Percentiles rank a stretch among this genome's conserved stretches.
Conservation (phyloP, 2,113 vertebrate genomes). For the Accipiter virgatus region DNA sequence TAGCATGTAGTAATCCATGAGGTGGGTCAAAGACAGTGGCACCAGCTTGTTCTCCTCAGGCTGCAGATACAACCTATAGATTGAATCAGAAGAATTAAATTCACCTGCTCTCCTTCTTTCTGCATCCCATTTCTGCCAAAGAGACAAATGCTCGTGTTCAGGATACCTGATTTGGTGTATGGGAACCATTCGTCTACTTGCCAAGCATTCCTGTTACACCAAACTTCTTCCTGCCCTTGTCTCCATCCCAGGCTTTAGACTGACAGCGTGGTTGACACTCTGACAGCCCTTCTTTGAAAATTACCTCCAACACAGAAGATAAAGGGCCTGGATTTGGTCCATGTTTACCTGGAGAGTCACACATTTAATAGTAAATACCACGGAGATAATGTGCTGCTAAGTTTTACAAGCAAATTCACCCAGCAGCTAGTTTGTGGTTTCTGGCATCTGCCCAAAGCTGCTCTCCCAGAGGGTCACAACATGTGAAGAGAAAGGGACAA, state of each 20-base stretch:
- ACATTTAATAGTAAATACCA: not conserved
- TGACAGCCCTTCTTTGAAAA: not conserved
- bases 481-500: not conserved
- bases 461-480: not conserved
- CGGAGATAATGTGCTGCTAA: not conserved
- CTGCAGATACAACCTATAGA: not conserved
- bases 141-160: not conserved
- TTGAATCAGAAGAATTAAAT: not conserved
- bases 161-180: not conserved
- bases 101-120: not conserved
- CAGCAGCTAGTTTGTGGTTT: not conserved
- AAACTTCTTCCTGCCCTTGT: not conserved
- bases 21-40: not conserved
- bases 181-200: not conserved
- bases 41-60: not conserved
- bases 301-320: not conserved
- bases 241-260: not conserved
- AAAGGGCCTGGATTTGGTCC: not conserved
- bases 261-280: not conserved
- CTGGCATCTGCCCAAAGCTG: not conserved
- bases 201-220: not conserved
- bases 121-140: not conserved
- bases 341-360: not conserved
- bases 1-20: not conserved
- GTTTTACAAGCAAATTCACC: conserved; percentile 4